phyloP scores from a whole-genome alignment of 1,140 invertebrate species.

The Olivierus martensii region DNA sequence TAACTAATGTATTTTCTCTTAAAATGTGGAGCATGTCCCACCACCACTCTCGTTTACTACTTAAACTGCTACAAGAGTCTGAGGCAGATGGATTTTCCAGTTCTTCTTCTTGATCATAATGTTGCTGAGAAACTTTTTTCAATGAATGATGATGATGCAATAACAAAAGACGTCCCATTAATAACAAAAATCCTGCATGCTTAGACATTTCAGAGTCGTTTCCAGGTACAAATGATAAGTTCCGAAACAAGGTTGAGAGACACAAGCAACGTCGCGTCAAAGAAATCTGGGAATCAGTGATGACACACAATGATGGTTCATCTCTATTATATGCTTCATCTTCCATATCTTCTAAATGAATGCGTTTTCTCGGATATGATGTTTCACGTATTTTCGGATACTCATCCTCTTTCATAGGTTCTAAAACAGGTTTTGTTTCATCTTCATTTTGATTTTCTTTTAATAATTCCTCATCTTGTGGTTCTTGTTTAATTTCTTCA shows the following conservation, averaged over 20 bases:
- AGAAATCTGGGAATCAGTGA: slow-evolving; percentile 73
- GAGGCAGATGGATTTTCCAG: background rate
- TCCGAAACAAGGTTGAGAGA: slow-evolving; percentile 79
- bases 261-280: slow-evolving; percentile 75
- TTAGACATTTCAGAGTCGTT: slow-evolving; percentile 87
- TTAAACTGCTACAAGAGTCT: slow-evolving; percentile 16
- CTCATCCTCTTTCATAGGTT: background rate
- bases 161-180: slow-evolving; percentile 77
- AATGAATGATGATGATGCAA: slow-evolving; percentile 76
- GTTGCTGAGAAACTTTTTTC: slow-evolving; percentile 35
- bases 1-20: slow-evolving; percentile 84
- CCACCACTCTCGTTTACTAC: slow-evolving; percentile 54
- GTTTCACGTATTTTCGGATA: no score
- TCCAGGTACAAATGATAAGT: slow-evolving; percentile 92
- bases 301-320: slow-evolving; percentile 70
- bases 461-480: background rate
- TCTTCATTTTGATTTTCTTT: background rate
- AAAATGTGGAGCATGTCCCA: slow-evolving; percentile 86
- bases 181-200: slow-evolving; percentile 65
- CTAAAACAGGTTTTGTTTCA: background rate
- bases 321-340: slow-evolving; percentile 85
- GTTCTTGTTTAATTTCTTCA: background rate
- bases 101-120: slow-evolving; percentile 45
- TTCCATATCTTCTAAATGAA: slow-evolving; percentile 65
- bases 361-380: slow-evolving; percentile 36